Percentiles rank a stretch among this genome's conserved stretches.
Evolutionary conservation across 2,797 vertebrate species (phyloP).

Genomic region (Gallirallus australis): DNA sequence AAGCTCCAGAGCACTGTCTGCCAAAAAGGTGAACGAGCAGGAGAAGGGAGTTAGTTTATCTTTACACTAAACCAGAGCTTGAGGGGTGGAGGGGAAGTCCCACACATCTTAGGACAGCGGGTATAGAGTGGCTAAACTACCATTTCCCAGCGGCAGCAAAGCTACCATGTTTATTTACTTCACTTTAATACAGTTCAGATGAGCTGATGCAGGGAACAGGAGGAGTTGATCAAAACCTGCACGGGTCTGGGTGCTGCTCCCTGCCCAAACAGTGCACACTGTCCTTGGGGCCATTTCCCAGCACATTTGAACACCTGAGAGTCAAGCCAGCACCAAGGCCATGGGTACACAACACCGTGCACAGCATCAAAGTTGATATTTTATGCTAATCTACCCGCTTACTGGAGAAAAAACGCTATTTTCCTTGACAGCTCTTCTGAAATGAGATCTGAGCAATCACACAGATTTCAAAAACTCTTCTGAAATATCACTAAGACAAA

Average conservation of each 20-base stretch:
- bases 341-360: not conserved
- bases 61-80: not conserved
- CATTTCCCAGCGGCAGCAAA: not conserved
- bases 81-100: not conserved
- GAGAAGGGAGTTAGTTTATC: not conserved
- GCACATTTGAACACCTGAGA: not conserved
- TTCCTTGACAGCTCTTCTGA: constrained; percentile 42
- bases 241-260: not conserved
- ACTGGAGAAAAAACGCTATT: constrained; percentile 13
- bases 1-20: not conserved
- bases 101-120: not conserved
- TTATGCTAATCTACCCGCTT: constrained; percentile 15
- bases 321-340: not conserved
- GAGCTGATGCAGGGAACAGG: not conserved
- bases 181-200: not conserved
- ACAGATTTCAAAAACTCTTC: not conserved
- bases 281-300: not conserved
- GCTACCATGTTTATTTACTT: not conserved
- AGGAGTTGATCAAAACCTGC: not conserved
- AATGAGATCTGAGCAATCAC: constrained; percentile 24
- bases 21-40: not conserved
- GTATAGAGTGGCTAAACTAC: not conserved
- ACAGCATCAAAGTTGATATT: constrained; percentile 8
- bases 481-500: constrained; percentile 9
- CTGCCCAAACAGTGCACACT: not conserved